Percentiles rank a stretch among this genome's conserved stretches.
These are phyloP conservation scores for Subacronicta megacephala DNA, from an alignment of 2,888 invertebrate species.

Conservation along the genomic window DNA sequence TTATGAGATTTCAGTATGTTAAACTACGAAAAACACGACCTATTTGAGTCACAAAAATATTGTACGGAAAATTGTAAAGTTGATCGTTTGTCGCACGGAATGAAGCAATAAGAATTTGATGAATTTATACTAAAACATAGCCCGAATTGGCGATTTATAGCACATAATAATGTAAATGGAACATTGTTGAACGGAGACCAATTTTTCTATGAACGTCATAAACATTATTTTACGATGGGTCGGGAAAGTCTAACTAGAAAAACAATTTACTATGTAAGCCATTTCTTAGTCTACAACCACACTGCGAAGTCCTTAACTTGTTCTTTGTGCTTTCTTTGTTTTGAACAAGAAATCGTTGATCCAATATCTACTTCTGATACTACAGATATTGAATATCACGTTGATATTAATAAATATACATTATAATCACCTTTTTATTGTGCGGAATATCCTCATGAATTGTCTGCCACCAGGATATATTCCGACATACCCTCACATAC, in stretches of 20 bases:
- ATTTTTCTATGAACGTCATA: constrained; percentile 60
- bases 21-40: constrained; percentile 30
- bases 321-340: constrained; percentile 34
- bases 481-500: too few species aligned
- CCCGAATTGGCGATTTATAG: constrained; percentile 59
- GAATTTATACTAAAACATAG: constrained; percentile 55
- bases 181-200: constrained; percentile 55
- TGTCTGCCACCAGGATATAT: too few species aligned
- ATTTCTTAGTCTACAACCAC: constrained; percentile 36
- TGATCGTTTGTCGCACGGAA: constrained; percentile 58
- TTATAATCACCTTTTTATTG: too few species aligned
- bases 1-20: constrained; percentile 32
- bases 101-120: constrained; percentile 62
- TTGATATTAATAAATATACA: too few species aligned
- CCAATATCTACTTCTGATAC: too few species aligned
- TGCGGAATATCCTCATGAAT: too few species aligned
- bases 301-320: constrained; percentile 16
- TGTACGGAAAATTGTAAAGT: constrained; percentile 44
- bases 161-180: constrained; percentile 60
- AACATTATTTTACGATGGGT: constrained; percentile 55
- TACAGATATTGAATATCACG: too few species aligned
- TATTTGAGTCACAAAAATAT: constrained; percentile 45
- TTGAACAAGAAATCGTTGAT: neutral
- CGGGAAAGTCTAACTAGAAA: constrained; percentile 40
- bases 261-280: constrained; percentile 43